Evolutionary conservation across 2,888 invertebrate species (phyloP).

Genomic region (Cryptosula pallasiana): DNA sequence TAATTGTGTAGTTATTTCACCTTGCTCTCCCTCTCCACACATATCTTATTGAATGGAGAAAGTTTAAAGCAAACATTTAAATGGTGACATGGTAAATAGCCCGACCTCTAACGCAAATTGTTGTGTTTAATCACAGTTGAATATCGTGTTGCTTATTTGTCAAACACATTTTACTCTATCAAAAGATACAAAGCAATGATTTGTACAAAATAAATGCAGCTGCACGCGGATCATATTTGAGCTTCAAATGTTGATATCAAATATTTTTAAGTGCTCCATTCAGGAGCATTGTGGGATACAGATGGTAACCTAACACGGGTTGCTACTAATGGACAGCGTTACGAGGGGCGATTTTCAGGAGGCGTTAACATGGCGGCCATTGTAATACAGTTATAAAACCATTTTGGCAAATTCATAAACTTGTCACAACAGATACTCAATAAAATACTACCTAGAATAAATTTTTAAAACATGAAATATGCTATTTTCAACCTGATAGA

Average conservation of each 20-base stretch:
- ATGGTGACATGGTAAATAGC: slow-evolving; percentile 23
- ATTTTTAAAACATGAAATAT: too few species aligned
- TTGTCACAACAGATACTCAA: too few species aligned
- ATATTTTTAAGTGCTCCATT: slow-evolving; percentile 23
- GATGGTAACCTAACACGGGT: background rate
- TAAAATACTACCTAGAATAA: too few species aligned
- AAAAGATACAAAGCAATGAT: slow-evolving; percentile 24
- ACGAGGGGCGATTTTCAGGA: too few species aligned
- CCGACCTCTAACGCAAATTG: background rate
- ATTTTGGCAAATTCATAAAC: too few species aligned
- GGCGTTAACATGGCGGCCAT: too few species aligned
- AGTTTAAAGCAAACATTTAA: slow-evolving; percentile 11
- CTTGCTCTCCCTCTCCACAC: background rate
- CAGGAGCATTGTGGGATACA: background rate
- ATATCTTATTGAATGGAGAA: background rate
- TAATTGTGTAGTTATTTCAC: slow-evolving; percentile 12
- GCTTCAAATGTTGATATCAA: slow-evolving; percentile 15
- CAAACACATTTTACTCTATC: slow-evolving; percentile 16
- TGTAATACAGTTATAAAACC: too few species aligned
- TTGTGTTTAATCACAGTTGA: background rate
- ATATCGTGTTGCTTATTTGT: slow-evolving; percentile 21
- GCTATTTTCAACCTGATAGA: too few species aligned
- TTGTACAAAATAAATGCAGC: slow-evolving; percentile 23
- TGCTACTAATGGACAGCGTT: background rate
- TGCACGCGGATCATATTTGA: background rate